These are phyloP conservation scores for Atopsyche davidsoni DNA, from an alignment of 1,140 invertebrate species.

Conservation along the genomic window DNA sequence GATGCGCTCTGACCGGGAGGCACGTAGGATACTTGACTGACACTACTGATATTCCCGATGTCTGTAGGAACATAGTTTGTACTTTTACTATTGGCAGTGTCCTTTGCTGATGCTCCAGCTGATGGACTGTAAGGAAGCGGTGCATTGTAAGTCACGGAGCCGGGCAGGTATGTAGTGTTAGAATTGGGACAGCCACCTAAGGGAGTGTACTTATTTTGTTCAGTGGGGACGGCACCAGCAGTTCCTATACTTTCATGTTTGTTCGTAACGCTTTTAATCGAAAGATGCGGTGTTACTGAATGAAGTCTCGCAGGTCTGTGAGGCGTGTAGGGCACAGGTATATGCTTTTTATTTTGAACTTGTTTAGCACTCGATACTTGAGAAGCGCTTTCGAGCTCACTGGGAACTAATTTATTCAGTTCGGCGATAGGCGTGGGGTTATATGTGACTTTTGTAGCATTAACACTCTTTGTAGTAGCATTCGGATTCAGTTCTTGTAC, in stretches of 20 bases:
- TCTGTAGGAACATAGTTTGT: constrained; percentile 15
- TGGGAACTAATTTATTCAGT: constrained; percentile 39
- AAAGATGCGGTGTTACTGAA: not conserved
- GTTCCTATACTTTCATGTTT: no score
- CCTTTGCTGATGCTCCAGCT: no score
- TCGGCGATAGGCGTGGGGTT: constrained; percentile 49
- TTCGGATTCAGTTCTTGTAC: constrained; percentile 12
- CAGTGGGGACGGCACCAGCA: no score
- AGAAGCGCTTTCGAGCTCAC: constrained; percentile 31
- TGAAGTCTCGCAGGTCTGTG: constrained; percentile 37
- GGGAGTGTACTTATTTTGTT: constrained; percentile 15
- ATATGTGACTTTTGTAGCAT: constrained; percentile 37
- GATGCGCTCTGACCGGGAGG: constrained; percentile 10
- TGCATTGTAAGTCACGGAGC: constrained; percentile 34
- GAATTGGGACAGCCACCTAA: constrained; percentile 11
- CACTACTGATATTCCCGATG: constrained; percentile 1
- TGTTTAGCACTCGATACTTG: constrained; percentile 8
- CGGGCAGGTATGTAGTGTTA: constrained; percentile 37
- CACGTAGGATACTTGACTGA: constrained; percentile 13
- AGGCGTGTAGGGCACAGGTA: constrained; percentile 47
- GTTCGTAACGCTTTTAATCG: no score
- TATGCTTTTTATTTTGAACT: constrained; percentile 35
- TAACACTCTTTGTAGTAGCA: constrained; percentile 21
- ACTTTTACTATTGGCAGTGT: not conserved
- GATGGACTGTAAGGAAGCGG: constrained; percentile 41